These are phyloP conservation scores for Oasisia sp. DNA, from an alignment of 2,888 invertebrate species.

Conservation along the genomic window DNA sequence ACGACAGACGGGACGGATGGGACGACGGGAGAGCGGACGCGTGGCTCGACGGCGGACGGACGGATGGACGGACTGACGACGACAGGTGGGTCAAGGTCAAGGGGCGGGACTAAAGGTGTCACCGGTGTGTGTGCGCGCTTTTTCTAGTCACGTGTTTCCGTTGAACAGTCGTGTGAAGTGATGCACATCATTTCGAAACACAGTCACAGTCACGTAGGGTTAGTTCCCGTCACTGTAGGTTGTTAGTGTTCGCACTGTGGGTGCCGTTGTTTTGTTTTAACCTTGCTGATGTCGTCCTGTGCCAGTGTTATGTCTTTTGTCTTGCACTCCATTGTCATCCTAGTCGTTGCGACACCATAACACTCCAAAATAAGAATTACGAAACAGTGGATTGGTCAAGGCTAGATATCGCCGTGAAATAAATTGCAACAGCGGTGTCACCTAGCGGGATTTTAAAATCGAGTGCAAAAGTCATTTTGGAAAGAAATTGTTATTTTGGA, in stretches of 20 bases:
- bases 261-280: neutral
- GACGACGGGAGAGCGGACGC: neutral
- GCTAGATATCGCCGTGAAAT: no score
- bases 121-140: neutral
- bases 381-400: no score
- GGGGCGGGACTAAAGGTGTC: neutral
- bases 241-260: neutral
- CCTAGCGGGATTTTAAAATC: no score
- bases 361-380: neutral
- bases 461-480: no score
- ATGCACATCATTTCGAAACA: neutral
- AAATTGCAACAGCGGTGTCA: no score
- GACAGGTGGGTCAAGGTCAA: neutral
- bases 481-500: no score
- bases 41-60: neutral
- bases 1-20: constrained; percentile 21
- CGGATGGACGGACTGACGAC: constrained; percentile 7
- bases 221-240: neutral
- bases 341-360: neutral
- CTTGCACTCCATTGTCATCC: no score
- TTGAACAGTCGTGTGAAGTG: neutral
- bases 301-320: no score
- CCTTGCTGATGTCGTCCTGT: no score
- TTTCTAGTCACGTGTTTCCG: neutral
- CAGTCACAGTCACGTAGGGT: neutral